Percentiles rank a stretch among this genome's conserved stretches.
Conservation (phyloP, 1,140 invertebrate genomes). For the Drosophila tsacasi region DNA sequence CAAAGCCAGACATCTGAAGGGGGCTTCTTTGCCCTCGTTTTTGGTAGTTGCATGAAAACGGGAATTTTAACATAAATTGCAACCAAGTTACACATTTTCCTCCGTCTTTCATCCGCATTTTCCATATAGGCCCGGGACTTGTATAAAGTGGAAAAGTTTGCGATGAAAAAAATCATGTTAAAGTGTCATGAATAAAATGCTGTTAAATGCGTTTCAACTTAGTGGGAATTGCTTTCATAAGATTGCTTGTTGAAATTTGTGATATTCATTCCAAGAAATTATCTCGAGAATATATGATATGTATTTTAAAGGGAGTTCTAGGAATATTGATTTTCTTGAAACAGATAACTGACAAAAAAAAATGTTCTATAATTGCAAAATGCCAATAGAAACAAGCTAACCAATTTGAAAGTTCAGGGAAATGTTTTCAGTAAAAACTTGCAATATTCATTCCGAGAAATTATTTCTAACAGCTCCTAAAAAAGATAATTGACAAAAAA, state of each 20-base stretch:
- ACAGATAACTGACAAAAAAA: not conserved
- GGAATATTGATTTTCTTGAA: not conserved
- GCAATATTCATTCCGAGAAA: not conserved
- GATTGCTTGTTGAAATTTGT: not conserved
- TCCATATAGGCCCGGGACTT: conserved; percentile 45
- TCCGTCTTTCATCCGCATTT: conserved; percentile 19
- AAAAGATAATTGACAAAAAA: not conserved
- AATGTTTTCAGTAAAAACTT: not conserved
- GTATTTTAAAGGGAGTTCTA: not conserved
- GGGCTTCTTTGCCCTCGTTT: conserved; percentile 12
- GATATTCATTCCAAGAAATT: not conserved
- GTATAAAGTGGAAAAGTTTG: conserved; percentile 70
- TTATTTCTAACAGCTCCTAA: not conserved
- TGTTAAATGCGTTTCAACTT: conserved; percentile 23
- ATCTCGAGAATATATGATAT: not conserved
- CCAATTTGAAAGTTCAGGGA: not conserved
- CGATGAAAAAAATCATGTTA: conserved; percentile 36
- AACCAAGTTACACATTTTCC: conserved; percentile 58
- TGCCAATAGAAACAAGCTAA: not conserved
- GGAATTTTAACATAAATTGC: conserved; percentile 67
- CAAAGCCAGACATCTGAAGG: conserved; percentile 62
- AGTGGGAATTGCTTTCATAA: conserved; percentile 28
- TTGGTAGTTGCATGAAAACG: conserved; percentile 50
- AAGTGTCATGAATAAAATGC: conserved; percentile 15
- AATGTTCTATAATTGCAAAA: not conserved